Percentiles rank a stretch among this genome's conserved stretches.
Evolutionary conservation across 2,888 invertebrate species (phyloP).

Genomic region (Pseudococcus viburni): DNA sequence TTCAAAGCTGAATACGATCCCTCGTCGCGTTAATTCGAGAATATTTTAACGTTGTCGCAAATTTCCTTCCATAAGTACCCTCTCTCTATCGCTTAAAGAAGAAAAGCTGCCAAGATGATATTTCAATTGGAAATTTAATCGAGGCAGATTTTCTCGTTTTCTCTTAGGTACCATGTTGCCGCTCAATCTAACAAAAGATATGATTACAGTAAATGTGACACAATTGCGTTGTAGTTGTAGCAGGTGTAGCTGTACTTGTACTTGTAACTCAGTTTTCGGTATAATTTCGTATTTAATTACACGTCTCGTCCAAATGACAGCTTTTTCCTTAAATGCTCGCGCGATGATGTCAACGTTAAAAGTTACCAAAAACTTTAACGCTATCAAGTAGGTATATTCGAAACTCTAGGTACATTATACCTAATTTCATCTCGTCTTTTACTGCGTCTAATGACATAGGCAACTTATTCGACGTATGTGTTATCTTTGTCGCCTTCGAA

Average conservation of each 20-base stretch:
- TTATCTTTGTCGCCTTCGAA: conserved; percentile 17
- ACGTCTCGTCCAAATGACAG: neutral
- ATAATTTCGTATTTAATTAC: conserved; percentile 32
- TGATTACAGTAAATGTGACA: conserved; percentile 3
- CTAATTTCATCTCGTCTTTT: neutral
- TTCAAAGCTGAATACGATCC: neutral
- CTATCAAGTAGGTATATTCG: neutral
- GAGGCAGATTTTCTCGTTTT: neutral
- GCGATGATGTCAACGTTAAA: neutral
- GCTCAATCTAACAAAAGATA: neutral
- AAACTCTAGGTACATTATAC: neutral
- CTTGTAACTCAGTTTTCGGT: neutral
- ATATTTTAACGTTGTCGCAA: neutral
- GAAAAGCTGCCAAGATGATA: neutral
- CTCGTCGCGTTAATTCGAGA: neutral
- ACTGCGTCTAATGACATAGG: neutral
- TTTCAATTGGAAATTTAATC: conserved; percentile 12
- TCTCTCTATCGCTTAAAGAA: neutral
- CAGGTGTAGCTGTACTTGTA: neutral
- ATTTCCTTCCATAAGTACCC: neutral
- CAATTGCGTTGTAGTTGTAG: neutral
- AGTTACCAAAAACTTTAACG: neutral
- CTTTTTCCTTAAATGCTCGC: conserved; percentile 16
- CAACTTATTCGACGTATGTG: neutral
- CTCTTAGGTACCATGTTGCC: neutral